Conservation (phyloP, 2,888 invertebrate genomes). For the Melikaiella ostensackeni region DNA sequence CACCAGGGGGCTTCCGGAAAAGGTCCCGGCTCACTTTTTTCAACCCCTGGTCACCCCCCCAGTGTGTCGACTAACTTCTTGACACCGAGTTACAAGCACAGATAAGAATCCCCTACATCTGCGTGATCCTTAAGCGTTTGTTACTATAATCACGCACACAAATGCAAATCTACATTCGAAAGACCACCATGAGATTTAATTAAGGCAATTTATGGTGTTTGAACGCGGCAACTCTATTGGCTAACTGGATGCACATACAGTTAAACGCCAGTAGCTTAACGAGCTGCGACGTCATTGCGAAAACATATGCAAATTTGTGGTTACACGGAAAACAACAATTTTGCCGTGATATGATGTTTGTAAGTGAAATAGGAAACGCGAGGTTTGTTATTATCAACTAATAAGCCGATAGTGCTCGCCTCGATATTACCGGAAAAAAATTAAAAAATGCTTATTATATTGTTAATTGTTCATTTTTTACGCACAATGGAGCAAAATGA, state of each 20-base stretch:
- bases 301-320: constrained; percentile 30
- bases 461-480: constrained; percentile 7
- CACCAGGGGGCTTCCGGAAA: constrained; percentile 61
- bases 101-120: constrained; percentile 71
- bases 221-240: constrained; percentile 18
- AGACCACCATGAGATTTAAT: constrained; percentile 31
- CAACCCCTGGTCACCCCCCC: constrained; percentile 45
- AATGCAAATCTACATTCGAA: background rate
- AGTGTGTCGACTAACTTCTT: constrained; percentile 63
- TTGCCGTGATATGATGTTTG: constrained; percentile 6
- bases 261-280: constrained; percentile 15
- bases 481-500: no score
- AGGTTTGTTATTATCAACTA: constrained; percentile 16
- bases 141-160: constrained; percentile 53
- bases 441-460: no score
- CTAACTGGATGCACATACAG: background rate
- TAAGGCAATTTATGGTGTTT: constrained; percentile 33
- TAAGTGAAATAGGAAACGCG: constrained; percentile 14
- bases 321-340: constrained; percentile 28
- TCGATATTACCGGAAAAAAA: constrained; percentile 18
- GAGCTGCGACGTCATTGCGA: constrained; percentile 28
- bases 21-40: constrained; percentile 47
- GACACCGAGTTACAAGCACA: constrained; percentile 67
- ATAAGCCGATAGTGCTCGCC: constrained; percentile 9
- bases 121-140: constrained; percentile 73